These are phyloP conservation scores for Callyntrura sp. DNA, from an alignment of 2,888 invertebrate genomes.

Conservation along the genomic window DNA sequence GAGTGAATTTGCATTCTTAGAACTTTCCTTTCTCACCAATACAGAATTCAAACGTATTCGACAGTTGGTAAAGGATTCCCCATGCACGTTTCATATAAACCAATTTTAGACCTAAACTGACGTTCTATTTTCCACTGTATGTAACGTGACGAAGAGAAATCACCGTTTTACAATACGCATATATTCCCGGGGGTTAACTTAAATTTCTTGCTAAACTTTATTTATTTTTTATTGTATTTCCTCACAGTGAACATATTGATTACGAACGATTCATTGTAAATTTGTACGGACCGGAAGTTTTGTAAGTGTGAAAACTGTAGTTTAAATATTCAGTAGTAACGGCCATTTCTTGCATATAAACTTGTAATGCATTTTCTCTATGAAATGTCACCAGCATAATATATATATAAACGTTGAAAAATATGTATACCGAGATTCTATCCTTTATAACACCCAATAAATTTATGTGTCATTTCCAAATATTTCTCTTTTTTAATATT, in stretches of 20 bases:
- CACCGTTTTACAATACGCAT: background rate
- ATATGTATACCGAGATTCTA: constrained; percentile 14
- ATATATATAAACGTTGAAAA: too few species aligned
- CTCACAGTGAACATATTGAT: constrained; percentile 82
- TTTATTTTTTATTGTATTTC: constrained; percentile 72
- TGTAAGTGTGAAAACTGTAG: constrained; percentile 84
- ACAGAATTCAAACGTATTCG: background rate
- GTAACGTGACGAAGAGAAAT: background rate
- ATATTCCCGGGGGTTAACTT: background rate
- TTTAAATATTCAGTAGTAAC: constrained; percentile 52
- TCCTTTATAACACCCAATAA: constrained; percentile 26
- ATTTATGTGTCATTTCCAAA: background rate
- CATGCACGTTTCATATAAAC: constrained; percentile 13
- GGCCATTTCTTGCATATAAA: constrained; percentile 13
- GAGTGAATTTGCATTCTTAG: constrained; percentile 23
- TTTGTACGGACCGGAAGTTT: constrained; percentile 84
- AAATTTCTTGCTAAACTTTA: constrained; percentile 56
- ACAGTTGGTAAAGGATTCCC: constrained; percentile 56
- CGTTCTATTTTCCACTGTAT: background rate
- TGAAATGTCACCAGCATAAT: background rate
- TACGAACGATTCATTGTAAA: constrained; percentile 85
- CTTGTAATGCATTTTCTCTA: constrained; percentile 38
- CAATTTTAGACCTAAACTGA: background rate
- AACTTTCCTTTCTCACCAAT: background rate
- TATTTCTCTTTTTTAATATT: background rate